These are phyloP conservation scores for Hyperoplus lanceolatus DNA, from an alignment of 2,797 vertebrate genomes.

Conservation along the genomic window DNA sequence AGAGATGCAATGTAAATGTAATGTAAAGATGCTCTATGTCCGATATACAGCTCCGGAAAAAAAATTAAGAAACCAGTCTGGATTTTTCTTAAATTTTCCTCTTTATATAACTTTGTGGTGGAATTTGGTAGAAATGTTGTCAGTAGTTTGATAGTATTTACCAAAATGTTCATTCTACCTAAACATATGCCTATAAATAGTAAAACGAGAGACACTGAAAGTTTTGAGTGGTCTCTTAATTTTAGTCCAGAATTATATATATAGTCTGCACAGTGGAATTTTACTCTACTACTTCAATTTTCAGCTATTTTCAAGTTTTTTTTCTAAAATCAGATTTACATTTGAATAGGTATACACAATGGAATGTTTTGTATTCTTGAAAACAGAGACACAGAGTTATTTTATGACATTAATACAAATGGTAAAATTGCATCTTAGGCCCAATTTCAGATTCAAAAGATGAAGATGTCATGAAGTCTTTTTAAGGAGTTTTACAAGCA, in stretches of 20 bases:
- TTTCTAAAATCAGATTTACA: not conserved
- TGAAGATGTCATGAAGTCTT: not conserved
- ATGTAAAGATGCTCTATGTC: not conserved
- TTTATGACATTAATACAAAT: not conserved
- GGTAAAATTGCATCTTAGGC: not conserved
- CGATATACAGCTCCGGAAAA: not conserved
- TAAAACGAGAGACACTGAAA: too few species aligned
- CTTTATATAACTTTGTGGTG: too few species aligned
- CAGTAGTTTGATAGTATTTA: too few species aligned
- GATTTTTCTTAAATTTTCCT: too few species aligned
- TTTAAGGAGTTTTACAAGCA: slow-evolving; percentile 26
- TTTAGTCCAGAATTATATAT: too few species aligned
- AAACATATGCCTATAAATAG: too few species aligned
- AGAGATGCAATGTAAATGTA: not conserved
- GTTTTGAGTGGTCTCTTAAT: too few species aligned
- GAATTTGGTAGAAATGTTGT: too few species aligned
- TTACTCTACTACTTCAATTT: not conserved
- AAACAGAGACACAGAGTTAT: not conserved
- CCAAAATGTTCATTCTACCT: too few species aligned
- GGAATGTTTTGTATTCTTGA: too few species aligned
- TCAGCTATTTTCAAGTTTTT: not conserved
- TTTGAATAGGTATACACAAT: not conserved
- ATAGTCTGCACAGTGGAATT: not conserved
- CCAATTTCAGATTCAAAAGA: not conserved
- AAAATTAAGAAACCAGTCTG: too few species aligned